Evolutionary conservation across 2,888 invertebrate species (phyloP).

Genomic region (Tetanocera ferruginea): DNA sequence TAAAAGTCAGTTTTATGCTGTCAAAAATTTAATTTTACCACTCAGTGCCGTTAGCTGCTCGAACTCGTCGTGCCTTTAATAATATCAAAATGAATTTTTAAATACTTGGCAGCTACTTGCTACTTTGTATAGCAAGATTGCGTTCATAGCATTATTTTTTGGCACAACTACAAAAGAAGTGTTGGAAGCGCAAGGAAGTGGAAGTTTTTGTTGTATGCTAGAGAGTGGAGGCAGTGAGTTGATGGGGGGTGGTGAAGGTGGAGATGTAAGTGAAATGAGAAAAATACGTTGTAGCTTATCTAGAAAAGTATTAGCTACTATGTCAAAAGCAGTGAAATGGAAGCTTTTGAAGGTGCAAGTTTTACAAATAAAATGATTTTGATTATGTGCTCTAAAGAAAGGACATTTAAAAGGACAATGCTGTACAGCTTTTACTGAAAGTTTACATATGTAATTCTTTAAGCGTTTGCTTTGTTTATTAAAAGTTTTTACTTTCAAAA

Average conservation of each 20-base stretch:
- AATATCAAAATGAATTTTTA: too few relatives aligned
- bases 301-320: constrained; percentile 2
- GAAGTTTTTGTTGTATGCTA: not conserved
- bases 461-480: not conserved
- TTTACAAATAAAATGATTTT: not conserved
- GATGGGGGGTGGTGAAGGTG: too few relatives aligned
- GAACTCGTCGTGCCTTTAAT: too few relatives aligned
- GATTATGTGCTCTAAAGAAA: not conserved
- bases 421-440: not conserved
- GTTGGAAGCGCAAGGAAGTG: too few relatives aligned
- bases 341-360: not conserved
- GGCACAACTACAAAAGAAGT: not conserved
- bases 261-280: too few relatives aligned
- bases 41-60: too few relatives aligned
- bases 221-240: not conserved
- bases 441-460: not conserved
- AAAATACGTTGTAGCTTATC: too few relatives aligned
- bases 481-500: not conserved
- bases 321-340: constrained; percentile 2
- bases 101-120: too few relatives aligned
- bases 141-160: too few relatives aligned
- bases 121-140: too few relatives aligned
- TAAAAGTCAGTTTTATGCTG: too few relatives aligned
- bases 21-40: too few relatives aligned
- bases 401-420: not conserved